Evolutionary conservation across 2,797 vertebrate genomes (phyloP).

Genomic region (Siniperca scherzeri): DNA sequence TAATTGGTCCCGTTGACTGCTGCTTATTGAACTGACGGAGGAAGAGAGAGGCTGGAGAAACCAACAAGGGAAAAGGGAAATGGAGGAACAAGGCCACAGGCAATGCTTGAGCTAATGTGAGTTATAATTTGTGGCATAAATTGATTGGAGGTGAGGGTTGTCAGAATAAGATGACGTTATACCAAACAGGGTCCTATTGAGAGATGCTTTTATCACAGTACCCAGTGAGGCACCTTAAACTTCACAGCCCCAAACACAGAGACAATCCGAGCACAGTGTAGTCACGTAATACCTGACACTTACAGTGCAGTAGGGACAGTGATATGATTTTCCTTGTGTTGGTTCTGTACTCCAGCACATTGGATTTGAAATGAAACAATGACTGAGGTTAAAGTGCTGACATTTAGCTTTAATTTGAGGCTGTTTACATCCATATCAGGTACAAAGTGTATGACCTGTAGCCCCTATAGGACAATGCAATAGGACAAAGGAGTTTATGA

Average conservation of each 20-base stretch:
- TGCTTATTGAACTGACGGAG: conserved; percentile 68
- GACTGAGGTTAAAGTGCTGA: conserved; percentile 14
- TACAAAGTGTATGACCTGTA: background rate
- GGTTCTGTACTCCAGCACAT: background rate
- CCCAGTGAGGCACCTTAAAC: conserved; percentile 45
- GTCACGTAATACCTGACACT: conserved; percentile 44
- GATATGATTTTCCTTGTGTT: conserved; percentile 16
- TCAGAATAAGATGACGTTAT: conserved; percentile 74
- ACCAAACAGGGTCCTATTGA: conserved; percentile 69
- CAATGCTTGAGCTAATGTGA: conserved; percentile 75
- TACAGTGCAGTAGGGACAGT: conserved; percentile 20
- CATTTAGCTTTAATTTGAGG: conserved; percentile 17
- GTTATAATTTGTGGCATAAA: conserved; percentile 74
- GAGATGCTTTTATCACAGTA: conserved; percentile 69
- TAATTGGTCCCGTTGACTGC: conserved; percentile 60
- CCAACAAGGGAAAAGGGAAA: conserved; percentile 50
- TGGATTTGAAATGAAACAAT: conserved; percentile 29
- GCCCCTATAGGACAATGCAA: background rate
- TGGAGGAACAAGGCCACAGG: conserved; percentile 68
- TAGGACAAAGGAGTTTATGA: background rate
- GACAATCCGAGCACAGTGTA: conserved; percentile 24
- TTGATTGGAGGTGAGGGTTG: conserved; percentile 77
- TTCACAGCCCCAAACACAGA: conserved; percentile 45
- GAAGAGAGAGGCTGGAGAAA: conserved; percentile 48
- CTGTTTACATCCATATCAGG: background rate